Conservation (phyloP, 2,113 vertebrate genomes). For the Microtus richardsoni region DNA sequence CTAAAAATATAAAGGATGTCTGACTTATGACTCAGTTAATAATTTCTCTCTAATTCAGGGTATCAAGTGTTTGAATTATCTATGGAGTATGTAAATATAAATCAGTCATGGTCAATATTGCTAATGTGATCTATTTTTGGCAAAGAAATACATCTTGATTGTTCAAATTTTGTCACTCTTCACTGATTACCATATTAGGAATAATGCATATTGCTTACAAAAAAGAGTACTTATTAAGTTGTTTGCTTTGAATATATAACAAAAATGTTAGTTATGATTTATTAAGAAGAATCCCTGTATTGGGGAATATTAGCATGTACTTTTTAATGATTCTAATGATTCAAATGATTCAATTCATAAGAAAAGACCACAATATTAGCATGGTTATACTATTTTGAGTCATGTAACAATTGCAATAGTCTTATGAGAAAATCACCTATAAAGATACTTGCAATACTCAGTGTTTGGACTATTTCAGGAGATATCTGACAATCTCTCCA, state of each 20-base stretch:
- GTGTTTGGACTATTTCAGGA: neutral
- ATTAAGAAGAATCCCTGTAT: neutral
- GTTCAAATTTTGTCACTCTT: neutral
- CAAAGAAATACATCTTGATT: neutral
- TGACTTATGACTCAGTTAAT: neutral
- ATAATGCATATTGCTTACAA: neutral
- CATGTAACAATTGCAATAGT: neutral
- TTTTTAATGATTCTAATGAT: neutral
- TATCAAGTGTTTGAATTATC: neutral
- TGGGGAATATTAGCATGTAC: accelerated
- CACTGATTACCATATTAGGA: neutral
- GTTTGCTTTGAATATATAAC: neutral
- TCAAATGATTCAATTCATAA: neutral
- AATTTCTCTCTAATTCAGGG: neutral
- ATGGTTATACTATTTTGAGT: neutral
- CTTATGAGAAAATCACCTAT: neutral
- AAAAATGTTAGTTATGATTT: neutral
- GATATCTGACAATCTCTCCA: neutral
- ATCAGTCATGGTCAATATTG: no score
- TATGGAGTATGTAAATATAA: neutral
- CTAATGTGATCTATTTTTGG: neutral
- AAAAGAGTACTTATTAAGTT: neutral
- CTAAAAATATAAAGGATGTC: neutral
- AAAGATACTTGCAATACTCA: neutral
- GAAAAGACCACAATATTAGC: neutral